Percentiles rank a stretch among this genome's conserved stretches.
Evolutionary conservation across 2,797 vertebrate species (phyloP).

Genomic region (Acrossocheilus wenchowensis): DNA sequence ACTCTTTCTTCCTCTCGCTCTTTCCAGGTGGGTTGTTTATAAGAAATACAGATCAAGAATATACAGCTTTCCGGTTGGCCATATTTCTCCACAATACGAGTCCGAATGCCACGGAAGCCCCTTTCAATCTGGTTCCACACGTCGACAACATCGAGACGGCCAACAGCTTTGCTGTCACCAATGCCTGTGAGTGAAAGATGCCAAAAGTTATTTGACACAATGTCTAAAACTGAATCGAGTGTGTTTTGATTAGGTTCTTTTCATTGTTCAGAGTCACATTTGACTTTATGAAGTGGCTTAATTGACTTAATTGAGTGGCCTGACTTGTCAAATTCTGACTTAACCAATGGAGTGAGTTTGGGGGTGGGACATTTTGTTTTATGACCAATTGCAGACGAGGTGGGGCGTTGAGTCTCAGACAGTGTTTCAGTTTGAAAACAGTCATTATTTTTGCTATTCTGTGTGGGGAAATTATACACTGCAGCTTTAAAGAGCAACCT

Average conservation of each 20-base stretch:
- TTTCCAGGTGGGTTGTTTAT: conserved; percentile 90
- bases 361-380: neutral
- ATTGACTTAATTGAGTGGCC: neutral
- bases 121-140: conserved; percentile 97
- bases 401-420: neutral
- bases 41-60: conserved; percentile 99
- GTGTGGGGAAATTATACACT: neutral
- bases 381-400: neutral
- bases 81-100: conserved; percentile 99
- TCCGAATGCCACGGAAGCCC: conserved; percentile 95
- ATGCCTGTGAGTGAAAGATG: conserved; percentile 92
- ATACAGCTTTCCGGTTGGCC: conserved; percentile 95
- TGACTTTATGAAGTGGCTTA: neutral
- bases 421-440: neutral
- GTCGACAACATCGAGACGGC: conserved; percentile 99
- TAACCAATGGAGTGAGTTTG: neutral
- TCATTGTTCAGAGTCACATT: neutral
- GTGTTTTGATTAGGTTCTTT: neutral
- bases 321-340: neutral
- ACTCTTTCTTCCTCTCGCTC: conserved; percentile 30
- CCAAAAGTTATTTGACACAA: neutral
- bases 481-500: neutral
- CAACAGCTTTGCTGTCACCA: conserved; percentile 98
- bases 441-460: neutral
- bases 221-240: conserved; percentile 3